Base-by-base conservation (phyloP, 2,797 vertebrate species). In the Nyctibius grandis region DNA sequence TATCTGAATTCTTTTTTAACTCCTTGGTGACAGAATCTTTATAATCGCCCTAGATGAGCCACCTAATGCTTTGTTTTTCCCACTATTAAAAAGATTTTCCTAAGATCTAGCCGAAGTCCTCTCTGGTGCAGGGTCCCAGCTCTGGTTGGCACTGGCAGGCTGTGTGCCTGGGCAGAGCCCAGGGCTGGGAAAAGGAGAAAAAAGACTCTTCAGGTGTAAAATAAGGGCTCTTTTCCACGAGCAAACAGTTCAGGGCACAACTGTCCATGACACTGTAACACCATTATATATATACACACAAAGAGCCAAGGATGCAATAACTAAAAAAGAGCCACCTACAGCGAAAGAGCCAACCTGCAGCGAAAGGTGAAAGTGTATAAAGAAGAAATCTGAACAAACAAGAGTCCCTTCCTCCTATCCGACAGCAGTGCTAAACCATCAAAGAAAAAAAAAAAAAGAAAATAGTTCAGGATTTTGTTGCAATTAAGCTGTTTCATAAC, bases 401-500 rank as follows among this genome's bases (percentile, higher is more conserved):
- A 65, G 15, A 12, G 33, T 89, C 26, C 20, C 44, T 67, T 93
- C 54, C 45, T 81, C n/a, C 74, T 29, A n/a, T 26, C 17, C 61
- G 51, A 51, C 16, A 87, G 17, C 11, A 45, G 18, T 3, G 2
- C 12, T 70, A 84, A 88, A 31, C 10, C 12, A 75, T 31, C 38
- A 9, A 40, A 65, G 40, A 29, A 23, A 3, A 23, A 28, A 23
- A 18, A 36, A 7, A 17, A 12, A 15, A 40, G 16, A 6, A 31
- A 2, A 7, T 20, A 44, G n/a, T 42, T 84, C 7, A 65, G 47
- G 31, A 61, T 73, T 91, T 89, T 82, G 33, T 87, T 93, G 92
- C 91, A 91, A 91, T 91, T 85, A 92, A 85, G 17, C 15, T 77
- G 59, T 87, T 94, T 89, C 48, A 47, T 68, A 94, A 88, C 57